phyloP scores from a whole-genome alignment of 2,888 invertebrate species.

The Aricia artaxerxes region DNA sequence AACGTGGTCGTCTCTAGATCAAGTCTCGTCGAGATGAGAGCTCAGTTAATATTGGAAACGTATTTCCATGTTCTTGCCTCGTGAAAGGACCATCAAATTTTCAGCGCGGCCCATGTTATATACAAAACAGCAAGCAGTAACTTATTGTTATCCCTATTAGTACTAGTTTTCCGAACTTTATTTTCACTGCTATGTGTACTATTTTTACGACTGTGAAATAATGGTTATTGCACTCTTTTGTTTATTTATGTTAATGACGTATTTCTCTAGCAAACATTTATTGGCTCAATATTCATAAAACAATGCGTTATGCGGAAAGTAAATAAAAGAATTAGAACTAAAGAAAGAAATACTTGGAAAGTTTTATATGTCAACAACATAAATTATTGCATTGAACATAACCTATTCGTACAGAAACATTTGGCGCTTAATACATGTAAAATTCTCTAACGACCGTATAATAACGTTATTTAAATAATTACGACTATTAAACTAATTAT shows the following conservation, averaged over 20 bases:
- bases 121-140: background rate
- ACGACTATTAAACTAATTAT: constrained; percentile 12
- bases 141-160: constrained; percentile 11
- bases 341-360: background rate
- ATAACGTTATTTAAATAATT: background rate
- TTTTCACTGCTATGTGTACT: background rate
- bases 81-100: background rate
- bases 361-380: background rate
- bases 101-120: background rate
- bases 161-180: background rate
- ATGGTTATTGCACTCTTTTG: constrained; percentile 8
- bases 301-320: background rate
- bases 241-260: background rate
- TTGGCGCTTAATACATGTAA: background rate
- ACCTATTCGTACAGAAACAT: background rate
- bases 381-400: background rate
- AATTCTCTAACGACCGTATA: background rate
- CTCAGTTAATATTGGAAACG: background rate
- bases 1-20: background rate
- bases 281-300: background rate
- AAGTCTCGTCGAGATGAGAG: background rate
- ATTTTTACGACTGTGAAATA: constrained; percentile 3
- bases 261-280: background rate
- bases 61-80: background rate
- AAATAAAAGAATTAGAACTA: background rate